phyloP scores from a whole-genome alignment of 2,888 invertebrate genomes.

The Catocala fraxini region DNA sequence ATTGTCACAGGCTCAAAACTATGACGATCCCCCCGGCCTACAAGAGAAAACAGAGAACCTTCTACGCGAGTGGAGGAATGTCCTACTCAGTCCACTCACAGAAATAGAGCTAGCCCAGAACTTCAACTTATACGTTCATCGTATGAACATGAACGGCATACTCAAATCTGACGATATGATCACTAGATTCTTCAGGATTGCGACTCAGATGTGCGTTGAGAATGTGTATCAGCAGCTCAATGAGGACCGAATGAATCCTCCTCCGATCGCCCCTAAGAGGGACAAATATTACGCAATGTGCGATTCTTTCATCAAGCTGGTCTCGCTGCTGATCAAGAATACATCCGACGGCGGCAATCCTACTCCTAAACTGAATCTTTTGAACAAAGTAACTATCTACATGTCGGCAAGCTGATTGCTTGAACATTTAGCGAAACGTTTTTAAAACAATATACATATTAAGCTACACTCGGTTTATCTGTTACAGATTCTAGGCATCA shows the following conservation, averaged over 20 bases:
- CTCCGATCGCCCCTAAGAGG: slow-evolving; percentile 89
- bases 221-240: slow-evolving; percentile 95
- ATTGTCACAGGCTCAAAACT: slow-evolving; percentile 88
- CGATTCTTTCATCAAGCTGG: slow-evolving; percentile 97
- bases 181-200: slow-evolving; percentile 98
- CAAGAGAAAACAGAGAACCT: slow-evolving; percentile 98
- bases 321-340: slow-evolving; percentile 97
- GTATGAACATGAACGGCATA: slow-evolving; percentile 97
- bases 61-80: slow-evolving; percentile 97
- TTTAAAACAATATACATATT: too few species aligned
- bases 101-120: slow-evolving; percentile 96
- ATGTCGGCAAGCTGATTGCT: too few species aligned
- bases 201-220: slow-evolving; percentile 98
- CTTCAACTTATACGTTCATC: slow-evolving; percentile 97
- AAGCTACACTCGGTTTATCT: not conserved
- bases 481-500: slow-evolving; percentile 93
- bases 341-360: slow-evolving; percentile 96
- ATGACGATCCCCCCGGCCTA: slow-evolving; percentile 97
- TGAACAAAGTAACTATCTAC: slow-evolving; percentile 93
- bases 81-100: slow-evolving; percentile 94
- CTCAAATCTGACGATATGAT: slow-evolving; percentile 99
- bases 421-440: too few species aligned
- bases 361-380: slow-evolving; percentile 97
- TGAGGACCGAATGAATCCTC: slow-evolving; percentile 90
- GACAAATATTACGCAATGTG: slow-evolving; percentile 98